Conservation (phyloP, 2,888 invertebrate species). For the Brachyopa scutellaris region DNA sequence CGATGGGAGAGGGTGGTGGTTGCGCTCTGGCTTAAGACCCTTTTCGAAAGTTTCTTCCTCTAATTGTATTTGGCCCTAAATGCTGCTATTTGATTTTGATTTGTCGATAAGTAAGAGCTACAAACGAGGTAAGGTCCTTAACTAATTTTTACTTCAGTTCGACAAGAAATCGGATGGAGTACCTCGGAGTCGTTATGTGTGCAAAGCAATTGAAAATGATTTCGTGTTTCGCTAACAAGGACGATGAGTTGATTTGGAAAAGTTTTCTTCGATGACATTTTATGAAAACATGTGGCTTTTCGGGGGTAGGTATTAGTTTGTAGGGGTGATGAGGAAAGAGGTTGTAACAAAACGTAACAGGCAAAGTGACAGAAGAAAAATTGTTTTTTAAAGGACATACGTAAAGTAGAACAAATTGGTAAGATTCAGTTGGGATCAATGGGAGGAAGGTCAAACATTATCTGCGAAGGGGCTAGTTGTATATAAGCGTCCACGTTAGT, state of each 20-base stretch:
- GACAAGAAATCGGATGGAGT: slow-evolving; percentile 35
- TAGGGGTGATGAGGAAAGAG: too few species aligned
- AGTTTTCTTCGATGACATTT: slow-evolving; percentile 30
- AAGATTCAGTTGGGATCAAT: too few species aligned
- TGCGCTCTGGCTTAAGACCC: slow-evolving; percentile 35
- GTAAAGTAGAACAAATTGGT: too few species aligned
- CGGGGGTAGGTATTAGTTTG: too few species aligned
- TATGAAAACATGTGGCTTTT: slow-evolving; percentile 33
- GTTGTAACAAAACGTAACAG: too few species aligned
- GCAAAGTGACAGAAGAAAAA: too few species aligned
- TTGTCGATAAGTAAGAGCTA: slow-evolving; percentile 67
- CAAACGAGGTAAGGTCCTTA: slow-evolving; percentile 68
- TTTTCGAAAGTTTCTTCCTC: slow-evolving; percentile 50
- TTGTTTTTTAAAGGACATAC: too few species aligned
- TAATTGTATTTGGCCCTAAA: slow-evolving; percentile 70
- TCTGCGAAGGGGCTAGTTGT: too few species aligned
- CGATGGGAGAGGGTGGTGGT: background rate
- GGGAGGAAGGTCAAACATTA: too few species aligned
- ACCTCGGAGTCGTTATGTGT: slow-evolving; percentile 58
- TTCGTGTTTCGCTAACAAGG: slow-evolving; percentile 59
- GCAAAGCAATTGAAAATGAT: slow-evolving; percentile 60
- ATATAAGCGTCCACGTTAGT: too few species aligned
- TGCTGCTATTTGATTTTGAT: slow-evolving; percentile 69
- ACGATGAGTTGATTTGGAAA: slow-evolving; percentile 45
- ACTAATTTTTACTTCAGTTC: slow-evolving; percentile 60